Evolutionary conservation across 1,140 invertebrate genomes (phyloP), one percentile per base, ranked within the genome.

Genomic region (Drosophila paulistorum): DNA sequence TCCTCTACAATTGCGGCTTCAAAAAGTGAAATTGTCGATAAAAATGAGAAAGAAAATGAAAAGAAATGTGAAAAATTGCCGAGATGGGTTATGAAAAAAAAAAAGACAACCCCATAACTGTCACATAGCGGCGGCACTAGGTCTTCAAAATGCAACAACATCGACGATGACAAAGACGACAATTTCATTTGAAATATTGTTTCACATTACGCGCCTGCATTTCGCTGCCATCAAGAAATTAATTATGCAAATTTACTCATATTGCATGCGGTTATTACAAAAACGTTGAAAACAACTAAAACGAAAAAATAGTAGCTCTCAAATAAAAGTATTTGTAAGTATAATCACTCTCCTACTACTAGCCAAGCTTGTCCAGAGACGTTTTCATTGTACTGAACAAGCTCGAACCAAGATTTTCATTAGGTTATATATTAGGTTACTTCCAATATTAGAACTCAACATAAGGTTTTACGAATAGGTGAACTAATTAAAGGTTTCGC

Each of bases 21-120:
- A 65, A 87, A 87, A 87, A 87, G 84, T 87, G 84, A 87, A 87
- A 87, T 89, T 87, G 84, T 87, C 84, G 84, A 87, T 87, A 82
- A 83, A 89, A 81, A 61, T 20, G 33, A 3, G 17, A 33, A 58
- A 41, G 7, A 35, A 13, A 37, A 11, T 33, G 17, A 33, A 58
- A 41, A 4, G 26, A 13, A 37, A 11, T 33, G 57, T 59, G 33
- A 10, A 33, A 45, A 59, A 10, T 39, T 3, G 20, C 20, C 10
- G 17, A 37, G 35, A 37, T 37, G 35, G 35, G 35, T 11, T 37
- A 37, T 37, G 9, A 37, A 37, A 11, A 37, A 37, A 37, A 37
- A 11, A 37, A 37, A 75, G 66, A 59, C 70, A 70, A 74, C 45
- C 72, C 62, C 73, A 74, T 68, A 81, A 82, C 75, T 82, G 73